Base-by-base conservation (phyloP, 2,113 vertebrate species). In the Hylia prasina region DNA sequence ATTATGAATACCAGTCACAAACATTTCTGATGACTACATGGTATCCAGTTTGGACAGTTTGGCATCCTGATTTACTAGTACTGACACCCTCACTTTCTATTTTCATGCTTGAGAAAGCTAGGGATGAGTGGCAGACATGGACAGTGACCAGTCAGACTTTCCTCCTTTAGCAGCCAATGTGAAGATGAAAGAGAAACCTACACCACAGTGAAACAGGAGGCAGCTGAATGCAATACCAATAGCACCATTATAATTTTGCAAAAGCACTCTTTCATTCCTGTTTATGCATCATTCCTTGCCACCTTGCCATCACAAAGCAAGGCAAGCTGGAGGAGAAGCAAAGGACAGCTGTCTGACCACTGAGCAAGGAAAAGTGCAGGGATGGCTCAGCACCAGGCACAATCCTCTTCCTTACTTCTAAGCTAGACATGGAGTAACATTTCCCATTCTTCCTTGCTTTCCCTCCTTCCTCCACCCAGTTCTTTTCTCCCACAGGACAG, bases 401-500 rank as follows among this genome's bases (percentile, higher is more conserved):
- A 78, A 14, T n/a, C 30, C 28, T 76, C 35, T 51, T 63, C 22
- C 51, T 64, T 54, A 54, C 8, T 14, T n/a, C 37, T 80, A 33
- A 40, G 33, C 37, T 87, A 76, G 24, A 82, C 25, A 68, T 31
- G 47, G 61, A 91, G 8, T 14, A 61, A 75, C 7, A 39, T 39
- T 84, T 82, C 30, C n/a, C 50, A 71, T 44, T 35, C 63, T 56
- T 69, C 47, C 13, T 16, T 54, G 47, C 30, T 70, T 68, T 63
- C 51, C 23, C 27, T 75, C 53, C 37, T 85, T 90, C 47, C 54
- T 81, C 58, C 37, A 53, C 47, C 30, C 71, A 77, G 21, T 27
- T 70, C 9, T 65, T 42, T 70, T 61, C 70, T 86, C 86, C n/a
- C 54, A 87, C 60, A 95, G 53, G 42, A 97, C 54, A 57, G 68